Base-by-base conservation (phyloP, 2,888 invertebrate genomes). In the Empis livida region DNA sequence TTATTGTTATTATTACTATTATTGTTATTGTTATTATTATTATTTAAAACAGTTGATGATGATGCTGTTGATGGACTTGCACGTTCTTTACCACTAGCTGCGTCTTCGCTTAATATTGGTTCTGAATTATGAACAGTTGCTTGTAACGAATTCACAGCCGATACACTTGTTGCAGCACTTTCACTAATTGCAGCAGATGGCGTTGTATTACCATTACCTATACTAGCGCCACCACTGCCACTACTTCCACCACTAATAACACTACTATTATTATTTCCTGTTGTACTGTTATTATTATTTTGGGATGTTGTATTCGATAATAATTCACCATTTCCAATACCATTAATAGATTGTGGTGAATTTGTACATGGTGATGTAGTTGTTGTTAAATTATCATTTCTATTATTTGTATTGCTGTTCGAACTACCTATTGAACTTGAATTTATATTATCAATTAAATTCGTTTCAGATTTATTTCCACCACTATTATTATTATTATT, bases 121-220 rank as follows among this genome's bases (percentile, higher is more conserved):
- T 48, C 49, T 10, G 49, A 49, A 30, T 45, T 49, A 23, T 43
- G 45, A 35, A 45, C 42, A 38, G 45, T 42, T 30, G 38, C 45
- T 30, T 42, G 30, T 15, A 45, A 32, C 23, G 23, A 27, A 27
- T 27, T 50, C 49, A 16, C 27, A 16, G 42, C 10, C 16, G 45
- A 42, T 14, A 37, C 43, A n/a, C 47, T 43, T 10, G 48, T 42
- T 3, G 51, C 51, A 40, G 51, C 47, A 44, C 35, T 44, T 23
- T 52, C 57, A 0, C 59, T 40, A 31, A 51, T 43, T 16, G 49
- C 44, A 35, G 48, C 44, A 50, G 56, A 42, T 27, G 51, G 53
- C 27, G 50, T 55, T 32, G 58, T 54, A 43, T 53, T 54, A 51
- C 53, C 53, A 53, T 53, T 54, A 40, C 2, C 39, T 42, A 37